Evolutionary conservation across 2,797 vertebrate genomes (phyloP).

Genomic region (Enoplosus armatus): DNA sequence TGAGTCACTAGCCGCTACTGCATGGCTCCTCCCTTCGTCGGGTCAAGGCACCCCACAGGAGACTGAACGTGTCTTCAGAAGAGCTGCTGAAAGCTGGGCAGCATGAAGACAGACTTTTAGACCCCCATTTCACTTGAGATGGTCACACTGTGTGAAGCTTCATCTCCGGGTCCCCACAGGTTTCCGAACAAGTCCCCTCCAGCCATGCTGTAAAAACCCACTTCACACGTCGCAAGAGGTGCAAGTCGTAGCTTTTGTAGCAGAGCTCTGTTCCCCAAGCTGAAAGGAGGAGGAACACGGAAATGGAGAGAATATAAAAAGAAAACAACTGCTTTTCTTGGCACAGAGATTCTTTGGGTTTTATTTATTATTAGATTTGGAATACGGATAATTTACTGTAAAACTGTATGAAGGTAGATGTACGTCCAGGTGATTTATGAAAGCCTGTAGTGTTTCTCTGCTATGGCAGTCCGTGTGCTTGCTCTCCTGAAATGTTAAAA

Average conservation of each 20-base stretch:
- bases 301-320: slow-evolving; percentile 2
- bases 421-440: background rate
- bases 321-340: background rate
- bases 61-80: slow-evolving; percentile 52
- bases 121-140: slow-evolving; percentile 63
- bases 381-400: background rate
- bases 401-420: background rate
- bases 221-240: slow-evolving; percentile 75
- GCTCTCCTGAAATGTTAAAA: slow-evolving; percentile 33
- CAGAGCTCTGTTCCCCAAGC: slow-evolving; percentile 11
- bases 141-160: slow-evolving; percentile 63
- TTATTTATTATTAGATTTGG: background rate
- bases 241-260: slow-evolving; percentile 54
- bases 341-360: background rate
- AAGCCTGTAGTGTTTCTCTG: background rate
- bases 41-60: slow-evolving; percentile 61
- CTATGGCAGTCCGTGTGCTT: background rate
- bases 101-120: slow-evolving; percentile 65
- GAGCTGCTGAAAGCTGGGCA: slow-evolving; percentile 67
- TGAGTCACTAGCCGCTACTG: too few species aligned
- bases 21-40: too few species aligned
- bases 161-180: slow-evolving; percentile 57
- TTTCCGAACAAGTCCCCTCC: slow-evolving; percentile 71
- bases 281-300: background rate
- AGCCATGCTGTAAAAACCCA: slow-evolving; percentile 73